Conservation (phyloP, 2,113 vertebrate genomes). For the Bujurquina vittata region DNA sequence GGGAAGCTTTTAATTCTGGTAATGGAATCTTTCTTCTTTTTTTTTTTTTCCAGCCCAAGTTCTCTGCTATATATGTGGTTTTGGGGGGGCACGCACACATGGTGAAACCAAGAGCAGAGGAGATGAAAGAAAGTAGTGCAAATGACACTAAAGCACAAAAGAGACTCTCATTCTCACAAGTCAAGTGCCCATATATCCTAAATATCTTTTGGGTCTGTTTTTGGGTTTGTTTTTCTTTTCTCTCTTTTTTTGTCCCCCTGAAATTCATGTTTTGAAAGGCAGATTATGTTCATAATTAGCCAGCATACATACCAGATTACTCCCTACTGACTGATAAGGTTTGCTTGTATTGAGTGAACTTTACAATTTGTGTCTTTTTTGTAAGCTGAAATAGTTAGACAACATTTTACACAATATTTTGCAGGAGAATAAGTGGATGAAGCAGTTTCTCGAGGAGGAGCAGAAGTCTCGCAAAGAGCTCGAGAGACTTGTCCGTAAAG, state of each 20-base stretch:
- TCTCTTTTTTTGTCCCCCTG: not conserved
- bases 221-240: not conserved
- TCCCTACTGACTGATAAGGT: not conserved
- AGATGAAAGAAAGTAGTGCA: not conserved
- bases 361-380: not conserved
- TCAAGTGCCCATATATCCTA: not conserved
- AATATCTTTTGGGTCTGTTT: not conserved
- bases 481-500: slow-evolving; percentile 91
- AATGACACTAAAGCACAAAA: not conserved
- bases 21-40: not conserved
- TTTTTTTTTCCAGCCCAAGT: not conserved
- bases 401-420: not conserved
- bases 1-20: not conserved
- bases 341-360: not conserved
- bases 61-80: not conserved
- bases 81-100: not conserved
- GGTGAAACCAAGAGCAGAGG: not conserved
- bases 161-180: not conserved
- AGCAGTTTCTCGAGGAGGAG: slow-evolving; percentile 96
- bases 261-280: not conserved
- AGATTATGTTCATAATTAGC: not conserved
- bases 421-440: slow-evolving; percentile 97
- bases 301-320: not conserved
- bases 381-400: not conserved
- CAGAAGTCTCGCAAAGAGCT: slow-evolving; percentile 94